Base-by-base conservation (phyloP, 1,140 invertebrate species). In the Armadillidium nasatum region DNA sequence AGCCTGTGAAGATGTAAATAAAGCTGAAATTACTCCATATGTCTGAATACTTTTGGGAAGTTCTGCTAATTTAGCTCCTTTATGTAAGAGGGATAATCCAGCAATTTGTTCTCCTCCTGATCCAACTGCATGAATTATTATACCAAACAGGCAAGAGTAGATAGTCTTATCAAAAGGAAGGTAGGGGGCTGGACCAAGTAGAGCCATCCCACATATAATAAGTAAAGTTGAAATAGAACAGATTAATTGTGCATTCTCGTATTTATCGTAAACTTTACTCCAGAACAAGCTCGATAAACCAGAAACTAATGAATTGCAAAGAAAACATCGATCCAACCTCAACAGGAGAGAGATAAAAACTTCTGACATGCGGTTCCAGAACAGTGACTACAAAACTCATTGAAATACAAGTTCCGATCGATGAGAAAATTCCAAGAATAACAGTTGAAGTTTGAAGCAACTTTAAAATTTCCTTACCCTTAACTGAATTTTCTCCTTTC, bases 1-100 rank as follows among this genome's bases (percentile, higher is more conserved):
- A 0, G 93, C 93, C 83, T 94, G 94, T 0, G 91, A 90, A 11
- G 92, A 93, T 0, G 92, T 93, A 92, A 92, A 94, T 66, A 94
- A 86, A 1, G 91, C 92, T 4, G 93, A 94, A 70, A 94, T 90
- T 43, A 94, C 84, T 0, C 92, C 92, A 79, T 93, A 94, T 0
- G 93, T 95, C 83, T 92, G 89, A 46, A 94, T 85, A 75, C 89
- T 92, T 83, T 94, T 91, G 0, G 91, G 90, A 80, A 93, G 89
- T 13, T 92, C 92, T 76, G 89, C 85, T 0, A 87, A 84, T 81
- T 93, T 88, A 0, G 90, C 88, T 22, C 90, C 91, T 77, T 88
- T 87, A 0, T 94, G 85, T n/a, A 91, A 91, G 83, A 93, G 91
- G 15, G 91, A 89, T 83, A 94, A 94, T 11, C 90, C 92, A 0